Evolutionary conservation across 2,113 vertebrate genomes (phyloP).

Genomic region (Nothocercus nigrocapillus): DNA sequence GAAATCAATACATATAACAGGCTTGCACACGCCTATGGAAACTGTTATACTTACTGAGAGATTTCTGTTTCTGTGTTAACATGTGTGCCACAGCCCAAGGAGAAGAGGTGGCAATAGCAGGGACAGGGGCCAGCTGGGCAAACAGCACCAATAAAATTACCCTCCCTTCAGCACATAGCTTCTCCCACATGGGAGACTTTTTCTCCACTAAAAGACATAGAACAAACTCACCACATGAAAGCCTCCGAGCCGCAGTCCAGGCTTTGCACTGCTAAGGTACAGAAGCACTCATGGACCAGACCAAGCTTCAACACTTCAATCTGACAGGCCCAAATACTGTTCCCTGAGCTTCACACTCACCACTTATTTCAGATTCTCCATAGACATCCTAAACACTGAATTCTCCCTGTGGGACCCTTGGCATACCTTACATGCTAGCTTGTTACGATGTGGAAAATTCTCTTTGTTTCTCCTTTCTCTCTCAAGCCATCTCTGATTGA

Average conservation of each 20-base stretch:
- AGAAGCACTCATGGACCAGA: neutral
- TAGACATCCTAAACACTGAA: neutral
- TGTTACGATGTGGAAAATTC: neutral
- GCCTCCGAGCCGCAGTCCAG: rapidly evolving
- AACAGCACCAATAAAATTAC: neutral
- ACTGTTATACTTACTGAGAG: neutral
- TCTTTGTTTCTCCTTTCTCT: neutral
- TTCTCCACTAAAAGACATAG: neutral
- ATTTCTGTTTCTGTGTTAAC: neutral
- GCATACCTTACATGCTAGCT: too few relatives aligned
- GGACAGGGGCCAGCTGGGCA: neutral
- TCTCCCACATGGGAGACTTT: neutral
- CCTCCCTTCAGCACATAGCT: neutral
- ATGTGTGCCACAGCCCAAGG: neutral
- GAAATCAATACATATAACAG: slow-evolving; percentile 11
- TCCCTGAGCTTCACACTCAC: neutral
- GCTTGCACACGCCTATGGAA: neutral
- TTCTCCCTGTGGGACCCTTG: neutral
- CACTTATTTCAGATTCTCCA: neutral
- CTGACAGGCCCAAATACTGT: neutral
- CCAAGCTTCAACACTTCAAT: neutral
- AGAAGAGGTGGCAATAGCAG: rapidly evolving
- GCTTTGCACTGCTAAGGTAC: neutral
- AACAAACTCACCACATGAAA: neutral
- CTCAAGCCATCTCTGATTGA: neutral